A percentile compares a stretch with the other conserved stretches of the same genome.
Evolutionary conservation across 2,113 vertebrate species (phyloP).

Genomic region (Clarias magur): DNA sequence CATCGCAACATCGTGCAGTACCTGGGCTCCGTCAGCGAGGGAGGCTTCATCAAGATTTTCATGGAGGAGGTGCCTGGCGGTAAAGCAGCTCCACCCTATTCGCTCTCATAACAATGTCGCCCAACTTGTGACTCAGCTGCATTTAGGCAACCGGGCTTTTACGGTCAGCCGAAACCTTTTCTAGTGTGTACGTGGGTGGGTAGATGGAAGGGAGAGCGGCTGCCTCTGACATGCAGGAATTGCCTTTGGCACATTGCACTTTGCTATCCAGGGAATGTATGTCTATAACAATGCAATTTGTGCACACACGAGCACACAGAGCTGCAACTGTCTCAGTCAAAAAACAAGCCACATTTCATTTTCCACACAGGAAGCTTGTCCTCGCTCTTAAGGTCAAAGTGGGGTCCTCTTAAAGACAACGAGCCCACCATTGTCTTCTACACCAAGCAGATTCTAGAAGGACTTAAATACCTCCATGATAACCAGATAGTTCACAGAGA

Average conservation of each 20-base stretch:
- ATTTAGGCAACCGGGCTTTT: background rate
- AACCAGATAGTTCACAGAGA: constrained; percentile 91
- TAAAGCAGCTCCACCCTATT: constrained; percentile 52
- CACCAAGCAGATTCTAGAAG: constrained; percentile 89
- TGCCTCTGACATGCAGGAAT: constrained; percentile 14
- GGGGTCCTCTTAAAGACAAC: constrained; percentile 91
- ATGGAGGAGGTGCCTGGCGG: constrained; percentile 97
- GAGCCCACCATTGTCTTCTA: constrained; percentile 89
- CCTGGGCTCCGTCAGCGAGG: constrained; percentile 87
- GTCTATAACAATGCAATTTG: background rate
- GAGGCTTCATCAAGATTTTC: constrained; percentile 91
- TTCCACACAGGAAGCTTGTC: constrained; percentile 82
- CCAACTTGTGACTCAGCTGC: too few species aligned
- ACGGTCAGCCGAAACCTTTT: constrained; percentile 14
- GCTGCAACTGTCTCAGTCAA: background rate
- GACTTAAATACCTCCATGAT: constrained; percentile 88
- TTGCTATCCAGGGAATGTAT: background rate
- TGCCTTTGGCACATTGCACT: constrained; percentile 5
- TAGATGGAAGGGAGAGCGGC: background rate
- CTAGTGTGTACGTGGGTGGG: background rate
- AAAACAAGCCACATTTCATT: background rate
- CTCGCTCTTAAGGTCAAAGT: constrained; percentile 85
- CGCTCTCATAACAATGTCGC: background rate
- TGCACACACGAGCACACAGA: background rate
- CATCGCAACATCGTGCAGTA: constrained; percentile 93